A percentile compares a stretch with the other conserved stretches of the same genome.
Conservation (phyloP, 2,797 vertebrate genomes). For the Atherinosoma microstoma region DNA sequence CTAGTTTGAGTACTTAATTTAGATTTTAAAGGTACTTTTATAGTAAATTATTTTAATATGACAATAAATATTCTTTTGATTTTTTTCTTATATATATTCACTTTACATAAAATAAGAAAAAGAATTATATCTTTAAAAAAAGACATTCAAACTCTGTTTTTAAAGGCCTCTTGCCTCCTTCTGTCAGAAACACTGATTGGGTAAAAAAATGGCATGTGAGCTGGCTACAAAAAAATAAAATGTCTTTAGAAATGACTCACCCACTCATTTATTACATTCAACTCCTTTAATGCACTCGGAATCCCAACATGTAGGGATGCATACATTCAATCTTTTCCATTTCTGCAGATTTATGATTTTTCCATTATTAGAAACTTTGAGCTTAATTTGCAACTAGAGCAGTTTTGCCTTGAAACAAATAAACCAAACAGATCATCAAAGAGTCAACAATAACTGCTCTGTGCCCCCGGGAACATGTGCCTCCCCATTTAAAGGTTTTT, state of each 20-base stretch:
- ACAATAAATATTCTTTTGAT: too few relatives aligned
- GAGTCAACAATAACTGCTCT: not conserved
- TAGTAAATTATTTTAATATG: too few relatives aligned
- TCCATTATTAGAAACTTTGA: not conserved
- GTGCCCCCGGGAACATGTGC: not conserved
- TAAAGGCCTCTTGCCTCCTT: not conserved
- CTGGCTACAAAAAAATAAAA: too few relatives aligned
- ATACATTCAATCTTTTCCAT: not conserved
- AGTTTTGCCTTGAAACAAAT: not conserved
- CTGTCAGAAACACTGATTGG: not conserved
- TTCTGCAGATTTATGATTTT: not conserved
- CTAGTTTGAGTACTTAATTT: too few relatives aligned
- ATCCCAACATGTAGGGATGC: not conserved
- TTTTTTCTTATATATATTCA: too few relatives aligned
- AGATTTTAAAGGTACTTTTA: too few relatives aligned
- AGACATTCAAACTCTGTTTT: too few relatives aligned
- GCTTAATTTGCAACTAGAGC: not conserved
- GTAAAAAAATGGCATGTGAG: too few relatives aligned
- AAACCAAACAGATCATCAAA: not conserved
- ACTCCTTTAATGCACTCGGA: not conserved
- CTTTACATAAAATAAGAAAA: too few relatives aligned
- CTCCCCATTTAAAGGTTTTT: not conserved
- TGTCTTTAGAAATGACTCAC: too few relatives aligned
- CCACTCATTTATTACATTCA: not conserved
- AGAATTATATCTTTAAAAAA: too few relatives aligned